Percentiles rank a stretch among this genome's conserved stretches.
These are phyloP conservation scores for Popillia japonica DNA, from an alignment of 1,140 invertebrate genomes.

Conservation along the genomic window DNA sequence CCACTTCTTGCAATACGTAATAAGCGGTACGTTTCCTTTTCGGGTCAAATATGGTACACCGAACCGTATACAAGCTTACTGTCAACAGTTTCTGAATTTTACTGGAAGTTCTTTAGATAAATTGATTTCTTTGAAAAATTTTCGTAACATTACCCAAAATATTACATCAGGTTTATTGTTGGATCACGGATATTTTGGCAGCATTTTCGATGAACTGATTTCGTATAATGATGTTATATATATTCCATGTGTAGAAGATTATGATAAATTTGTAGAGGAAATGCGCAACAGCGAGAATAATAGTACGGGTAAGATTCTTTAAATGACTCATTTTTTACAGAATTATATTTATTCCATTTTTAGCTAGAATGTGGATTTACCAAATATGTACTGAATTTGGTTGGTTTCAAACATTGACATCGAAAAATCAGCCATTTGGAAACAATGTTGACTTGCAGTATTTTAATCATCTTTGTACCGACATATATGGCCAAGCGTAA, in stretches of 20 bases:
- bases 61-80: no score
- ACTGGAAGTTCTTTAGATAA: neutral
- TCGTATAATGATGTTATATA: no score
- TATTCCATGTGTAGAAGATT: no score
- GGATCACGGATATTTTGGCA: no score
- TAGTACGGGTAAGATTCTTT: neutral
- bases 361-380: conserved; percentile 14
- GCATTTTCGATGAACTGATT: no score
- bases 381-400: conserved; percentile 41
- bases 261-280: no score
- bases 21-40: no score
- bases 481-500: conserved; percentile 61
- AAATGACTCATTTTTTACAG: no score
- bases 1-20: conserved; percentile 49
- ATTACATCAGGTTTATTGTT: no score
- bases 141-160: no score
- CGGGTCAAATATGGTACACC: conserved; percentile 43
- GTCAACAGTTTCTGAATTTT: no score
- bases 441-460: conserved; percentile 56
- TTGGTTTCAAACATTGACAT: conserved; percentile 13
- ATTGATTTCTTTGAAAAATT: neutral
- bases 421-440: conserved; percentile 64
- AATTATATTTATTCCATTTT: neutral
- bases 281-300: no score
- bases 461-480: conserved; percentile 62